Evolutionary conservation across 2,113 vertebrate genomes (phyloP).

Genomic region (Pelusios castaneus): DNA sequence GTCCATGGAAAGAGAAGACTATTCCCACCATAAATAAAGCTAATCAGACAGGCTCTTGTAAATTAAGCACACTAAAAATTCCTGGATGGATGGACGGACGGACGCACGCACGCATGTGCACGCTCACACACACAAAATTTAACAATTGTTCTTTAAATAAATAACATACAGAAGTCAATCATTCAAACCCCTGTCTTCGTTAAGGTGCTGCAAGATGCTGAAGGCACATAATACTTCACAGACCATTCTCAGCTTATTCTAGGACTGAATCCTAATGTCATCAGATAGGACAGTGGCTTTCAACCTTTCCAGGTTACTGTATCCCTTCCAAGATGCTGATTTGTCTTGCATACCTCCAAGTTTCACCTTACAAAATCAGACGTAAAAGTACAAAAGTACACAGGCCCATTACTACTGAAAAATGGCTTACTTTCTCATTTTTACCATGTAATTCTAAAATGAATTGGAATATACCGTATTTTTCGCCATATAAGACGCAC

Average conservation of each 20-base stretch:
- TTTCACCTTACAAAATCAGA: too few species aligned
- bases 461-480: too few species aligned
- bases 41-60: constrained; percentile 58
- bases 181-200: background rate
- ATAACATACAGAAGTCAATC: fast-evolving
- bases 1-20: constrained; percentile 24
- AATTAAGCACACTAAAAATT: constrained; percentile 35
- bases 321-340: too few species aligned
- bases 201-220: background rate
- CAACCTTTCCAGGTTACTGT: too few species aligned
- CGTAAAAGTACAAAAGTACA: too few species aligned
- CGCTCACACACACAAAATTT: background rate
- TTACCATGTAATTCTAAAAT: too few species aligned
- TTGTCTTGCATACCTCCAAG: too few species aligned
- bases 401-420: too few species aligned
- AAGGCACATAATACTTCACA: background rate
- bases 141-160: background rate
- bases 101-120: background rate
- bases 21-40: constrained; percentile 50
- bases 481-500: too few species aligned
- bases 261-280: background rate
- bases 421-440: too few species aligned
- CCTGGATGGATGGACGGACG: too few species aligned
- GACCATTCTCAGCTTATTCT: background rate
- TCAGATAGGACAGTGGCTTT: background rate